phyloP scores from a whole-genome alignment of 2,797 vertebrate genomes.

The Phaenicophaeus curvirostris region DNA sequence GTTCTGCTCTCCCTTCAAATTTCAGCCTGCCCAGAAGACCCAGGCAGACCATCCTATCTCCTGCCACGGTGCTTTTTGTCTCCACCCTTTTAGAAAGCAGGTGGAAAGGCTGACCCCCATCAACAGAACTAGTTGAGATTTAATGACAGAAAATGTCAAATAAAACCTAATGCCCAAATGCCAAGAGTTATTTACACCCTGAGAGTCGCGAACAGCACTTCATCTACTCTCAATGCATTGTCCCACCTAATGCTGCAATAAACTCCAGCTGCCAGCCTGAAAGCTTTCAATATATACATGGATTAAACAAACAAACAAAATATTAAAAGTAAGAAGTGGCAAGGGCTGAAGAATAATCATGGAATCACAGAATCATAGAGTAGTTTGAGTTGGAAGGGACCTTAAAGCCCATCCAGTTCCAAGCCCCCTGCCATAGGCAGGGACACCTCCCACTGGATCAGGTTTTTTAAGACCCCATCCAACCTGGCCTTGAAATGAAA shows the following conservation, averaged over 20 bases:
- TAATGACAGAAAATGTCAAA: fast-evolving
- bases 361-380: too few species aligned
- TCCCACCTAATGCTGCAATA: neutral
- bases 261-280: neutral
- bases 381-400: too few species aligned
- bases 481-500: neutral
- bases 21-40: neutral
- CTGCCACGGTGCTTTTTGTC: neutral
- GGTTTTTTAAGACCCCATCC: too few species aligned
- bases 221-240: neutral
- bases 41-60: neutral
- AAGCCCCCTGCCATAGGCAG: too few species aligned
- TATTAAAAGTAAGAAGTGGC: neutral
- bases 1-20: neutral
- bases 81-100: neutral
- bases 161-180: neutral
- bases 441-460: too few species aligned
- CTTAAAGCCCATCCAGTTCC: too few species aligned
- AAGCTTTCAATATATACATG: neutral
- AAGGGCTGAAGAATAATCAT: neutral
- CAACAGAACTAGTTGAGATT: neutral
- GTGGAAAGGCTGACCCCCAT: neutral
- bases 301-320: neutral
- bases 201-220: neutral
- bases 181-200: neutral